Evolutionary conservation across 2,888 invertebrate species (phyloP).

Genomic region (Petrolisthes cinctipes): DNA sequence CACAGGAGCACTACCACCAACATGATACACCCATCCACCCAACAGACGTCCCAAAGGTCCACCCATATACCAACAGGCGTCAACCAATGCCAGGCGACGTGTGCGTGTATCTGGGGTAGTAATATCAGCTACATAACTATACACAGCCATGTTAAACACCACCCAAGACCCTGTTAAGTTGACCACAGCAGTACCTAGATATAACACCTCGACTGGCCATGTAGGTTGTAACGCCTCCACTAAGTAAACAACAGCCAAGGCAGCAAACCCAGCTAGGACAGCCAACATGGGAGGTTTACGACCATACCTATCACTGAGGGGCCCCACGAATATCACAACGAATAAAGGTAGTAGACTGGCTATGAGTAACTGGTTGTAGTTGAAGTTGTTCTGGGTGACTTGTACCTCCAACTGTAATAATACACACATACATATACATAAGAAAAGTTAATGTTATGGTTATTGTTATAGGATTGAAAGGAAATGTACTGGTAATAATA

Average conservation of each 20-base stretch:
- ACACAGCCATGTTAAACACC: conserved; percentile 67
- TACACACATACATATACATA: no score
- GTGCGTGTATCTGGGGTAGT: conserved; percentile 75
- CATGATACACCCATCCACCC: conserved; percentile 66
- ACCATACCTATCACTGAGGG: conserved; percentile 67
- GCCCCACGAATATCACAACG: conserved; percentile 66
- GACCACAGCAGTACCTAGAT: conserved; percentile 64
- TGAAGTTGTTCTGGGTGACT: conserved; percentile 53
- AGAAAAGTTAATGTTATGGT: no score
- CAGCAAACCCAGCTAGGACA: conserved; percentile 66
- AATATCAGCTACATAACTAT: conserved; percentile 67
- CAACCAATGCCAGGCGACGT: conserved; percentile 76
- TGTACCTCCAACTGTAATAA: conserved; percentile 50
- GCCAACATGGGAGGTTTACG: conserved; percentile 66
- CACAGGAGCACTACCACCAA: conserved; percentile 65
- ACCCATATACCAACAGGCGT: conserved; percentile 71
- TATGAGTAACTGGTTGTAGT: conserved; percentile 64
- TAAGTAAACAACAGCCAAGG: conserved; percentile 65
- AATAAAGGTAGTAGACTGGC: conserved; percentile 67
- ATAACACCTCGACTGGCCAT: conserved; percentile 67
- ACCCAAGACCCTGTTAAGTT: conserved; percentile 75
- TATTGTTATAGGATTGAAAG: no score
- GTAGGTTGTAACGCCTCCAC: conserved; percentile 62
- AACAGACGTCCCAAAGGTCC: conserved; percentile 67
- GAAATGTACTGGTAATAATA: no score